These are phyloP conservation scores for Hydrolagus colliei DNA, from an alignment of 2,797 vertebrate genomes.

Conservation along the genomic window DNA sequence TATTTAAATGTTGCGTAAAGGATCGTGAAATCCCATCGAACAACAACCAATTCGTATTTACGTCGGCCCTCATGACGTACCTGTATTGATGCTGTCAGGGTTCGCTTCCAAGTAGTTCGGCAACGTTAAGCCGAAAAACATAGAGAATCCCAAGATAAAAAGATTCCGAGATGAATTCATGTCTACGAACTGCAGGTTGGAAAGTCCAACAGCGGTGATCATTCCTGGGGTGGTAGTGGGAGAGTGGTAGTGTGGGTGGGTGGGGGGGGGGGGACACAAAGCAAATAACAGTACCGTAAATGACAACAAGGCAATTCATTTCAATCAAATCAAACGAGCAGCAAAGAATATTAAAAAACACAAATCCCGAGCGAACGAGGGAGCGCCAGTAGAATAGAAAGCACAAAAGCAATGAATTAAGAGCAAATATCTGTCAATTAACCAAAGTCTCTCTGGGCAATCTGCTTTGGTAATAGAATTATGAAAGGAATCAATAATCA, in stretches of 20 bases:
- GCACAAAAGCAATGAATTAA: background rate
- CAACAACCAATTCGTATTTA: no score
- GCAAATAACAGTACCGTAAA: background rate
- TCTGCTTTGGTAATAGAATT: background rate
- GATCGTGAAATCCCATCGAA: no score
- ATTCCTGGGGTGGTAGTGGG: conserved; percentile 63
- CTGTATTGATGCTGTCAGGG: conserved; percentile 74
- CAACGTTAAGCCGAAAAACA: conserved; percentile 86
- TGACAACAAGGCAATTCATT: no score
- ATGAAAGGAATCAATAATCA: background rate
- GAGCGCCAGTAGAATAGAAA: background rate
- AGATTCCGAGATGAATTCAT: conserved; percentile 93
- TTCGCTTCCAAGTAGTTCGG: conserved; percentile 78
- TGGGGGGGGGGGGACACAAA: no score
- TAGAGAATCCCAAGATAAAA: conserved; percentile 87
- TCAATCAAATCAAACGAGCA: no score
- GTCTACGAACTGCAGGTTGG: conserved; percentile 89
- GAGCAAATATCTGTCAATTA: background rate
- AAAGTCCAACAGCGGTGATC: conserved; percentile 92
- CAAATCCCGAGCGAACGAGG: background rate
- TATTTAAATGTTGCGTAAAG: no score
- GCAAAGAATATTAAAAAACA: background rate
- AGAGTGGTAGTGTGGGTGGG: background rate
- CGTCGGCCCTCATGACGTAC: conserved; percentile 43
- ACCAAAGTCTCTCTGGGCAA: background rate